Evolutionary conservation across 2,888 invertebrate genomes (phyloP).

Genomic region (Synergus itoensis): DNA sequence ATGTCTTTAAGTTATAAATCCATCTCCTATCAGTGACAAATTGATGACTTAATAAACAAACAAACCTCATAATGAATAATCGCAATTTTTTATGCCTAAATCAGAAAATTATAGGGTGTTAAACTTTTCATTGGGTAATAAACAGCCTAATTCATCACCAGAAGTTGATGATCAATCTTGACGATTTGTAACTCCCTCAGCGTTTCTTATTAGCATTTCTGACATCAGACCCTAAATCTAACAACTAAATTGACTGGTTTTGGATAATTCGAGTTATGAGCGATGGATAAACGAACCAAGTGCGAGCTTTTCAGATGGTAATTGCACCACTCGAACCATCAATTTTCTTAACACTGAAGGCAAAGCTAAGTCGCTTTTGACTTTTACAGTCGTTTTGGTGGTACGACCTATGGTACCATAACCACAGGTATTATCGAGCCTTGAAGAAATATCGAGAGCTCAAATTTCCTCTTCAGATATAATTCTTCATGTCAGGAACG

Average conservation of each 20-base stretch:
- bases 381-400: background rate
- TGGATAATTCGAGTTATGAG: background rate
- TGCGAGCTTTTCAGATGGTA: slow-evolving; percentile 8
- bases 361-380: slow-evolving; percentile 3
- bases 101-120: background rate
- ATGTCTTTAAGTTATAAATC: background rate
- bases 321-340: slow-evolving; percentile 17
- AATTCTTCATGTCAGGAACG: background rate
- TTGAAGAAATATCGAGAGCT: slow-evolving; percentile 12
- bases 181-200: background rate
- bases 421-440: slow-evolving; percentile 24
- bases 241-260: slow-evolving; percentile 10
- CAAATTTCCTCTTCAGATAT: slow-evolving; percentile 23
- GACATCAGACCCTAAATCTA: background rate
- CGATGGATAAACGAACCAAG: background rate
- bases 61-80: background rate
- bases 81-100: background rate
- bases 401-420: slow-evolving; percentile 15
- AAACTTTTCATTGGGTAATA: slow-evolving; percentile 15
- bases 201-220: slow-evolving; percentile 1
- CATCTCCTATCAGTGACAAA: background rate
- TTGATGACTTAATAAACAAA: slow-evolving; percentile 20
- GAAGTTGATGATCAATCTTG: slow-evolving; percentile 5
- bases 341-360: slow-evolving; percentile 18
- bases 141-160: slow-evolving; percentile 19